These are phyloP conservation scores for Delphinapterus leucas DNA, from an alignment of 2,113 vertebrate species.

Conservation along the genomic window DNA sequence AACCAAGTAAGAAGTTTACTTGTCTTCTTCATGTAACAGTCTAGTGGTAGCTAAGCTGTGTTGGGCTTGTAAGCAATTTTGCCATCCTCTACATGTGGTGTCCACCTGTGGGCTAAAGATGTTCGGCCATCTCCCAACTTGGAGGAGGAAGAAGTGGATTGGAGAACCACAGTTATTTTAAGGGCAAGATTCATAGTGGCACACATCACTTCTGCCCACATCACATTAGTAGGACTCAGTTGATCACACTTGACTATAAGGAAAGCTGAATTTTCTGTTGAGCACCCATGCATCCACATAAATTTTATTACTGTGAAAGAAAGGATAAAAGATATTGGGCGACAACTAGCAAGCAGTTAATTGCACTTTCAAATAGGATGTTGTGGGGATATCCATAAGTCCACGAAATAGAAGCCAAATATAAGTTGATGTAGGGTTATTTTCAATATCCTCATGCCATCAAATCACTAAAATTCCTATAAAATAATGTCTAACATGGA, in stretches of 20 bases:
- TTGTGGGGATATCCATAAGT: neutral
- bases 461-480: conserved; percentile 34
- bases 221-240: neutral
- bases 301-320: neutral
- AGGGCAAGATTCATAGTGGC: neutral
- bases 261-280: neutral
- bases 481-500: conserved; percentile 5
- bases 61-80: neutral
- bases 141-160: neutral
- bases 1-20: neutral
- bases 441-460: neutral
- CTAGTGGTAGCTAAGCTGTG: neutral
- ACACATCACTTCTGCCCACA: neutral
- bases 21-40: neutral
- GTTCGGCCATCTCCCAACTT: neutral
- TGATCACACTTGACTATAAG: neutral
- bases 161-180: neutral
- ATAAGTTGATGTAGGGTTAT: neutral
- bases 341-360: neutral
- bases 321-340: neutral
- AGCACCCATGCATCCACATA: neutral
- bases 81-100: neutral
- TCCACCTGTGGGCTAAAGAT: neutral
- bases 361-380: neutral
- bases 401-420: neutral